phyloP scores from a whole-genome alignment of 2,797 vertebrate genomes.

The Rhinatrema bivittatum region DNA sequence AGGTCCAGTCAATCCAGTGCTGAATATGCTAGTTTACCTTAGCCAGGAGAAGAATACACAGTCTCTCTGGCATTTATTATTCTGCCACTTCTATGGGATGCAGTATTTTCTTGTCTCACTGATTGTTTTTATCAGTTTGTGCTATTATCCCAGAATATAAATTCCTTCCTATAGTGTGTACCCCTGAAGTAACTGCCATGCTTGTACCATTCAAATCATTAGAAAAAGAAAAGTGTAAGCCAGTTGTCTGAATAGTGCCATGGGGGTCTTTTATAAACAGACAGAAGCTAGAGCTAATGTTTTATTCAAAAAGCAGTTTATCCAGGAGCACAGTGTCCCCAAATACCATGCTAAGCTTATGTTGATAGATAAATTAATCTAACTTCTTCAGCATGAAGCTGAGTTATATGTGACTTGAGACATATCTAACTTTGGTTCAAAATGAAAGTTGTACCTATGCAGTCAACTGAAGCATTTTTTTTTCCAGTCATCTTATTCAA shows the following conservation, averaged over 20 bases:
- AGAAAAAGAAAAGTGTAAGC: background rate
- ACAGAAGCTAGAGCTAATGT: constrained; percentile 7
- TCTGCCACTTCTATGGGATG: too few relatives aligned
- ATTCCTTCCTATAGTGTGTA: background rate
- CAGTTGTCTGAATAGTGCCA: constrained; percentile 1
- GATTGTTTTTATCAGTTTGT: too few relatives aligned
- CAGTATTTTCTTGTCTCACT: too few relatives aligned
- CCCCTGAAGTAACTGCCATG: too few relatives aligned
- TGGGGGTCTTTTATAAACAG: background rate
- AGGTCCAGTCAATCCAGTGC: too few relatives aligned
- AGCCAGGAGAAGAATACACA: too few relatives aligned
- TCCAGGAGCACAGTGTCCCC: constrained; percentile 6
- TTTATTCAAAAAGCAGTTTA: constrained; percentile 12
- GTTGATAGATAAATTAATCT: constrained; percentile 12
- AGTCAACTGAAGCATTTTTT: too few relatives aligned
- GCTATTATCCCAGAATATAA: accelerated
- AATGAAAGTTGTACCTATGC: constrained; percentile 1
- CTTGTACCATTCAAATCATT: background rate
- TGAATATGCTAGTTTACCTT: too few relatives aligned
- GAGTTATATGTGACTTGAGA: background rate
- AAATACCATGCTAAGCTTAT: constrained; percentile 3
- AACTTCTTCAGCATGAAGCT: background rate
- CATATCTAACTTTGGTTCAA: background rate
- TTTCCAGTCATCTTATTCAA: too few relatives aligned
- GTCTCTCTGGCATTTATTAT: too few relatives aligned